Conservation (phyloP, 2,113 vertebrate genomes). For the Pogonocichla stellata region DNA sequence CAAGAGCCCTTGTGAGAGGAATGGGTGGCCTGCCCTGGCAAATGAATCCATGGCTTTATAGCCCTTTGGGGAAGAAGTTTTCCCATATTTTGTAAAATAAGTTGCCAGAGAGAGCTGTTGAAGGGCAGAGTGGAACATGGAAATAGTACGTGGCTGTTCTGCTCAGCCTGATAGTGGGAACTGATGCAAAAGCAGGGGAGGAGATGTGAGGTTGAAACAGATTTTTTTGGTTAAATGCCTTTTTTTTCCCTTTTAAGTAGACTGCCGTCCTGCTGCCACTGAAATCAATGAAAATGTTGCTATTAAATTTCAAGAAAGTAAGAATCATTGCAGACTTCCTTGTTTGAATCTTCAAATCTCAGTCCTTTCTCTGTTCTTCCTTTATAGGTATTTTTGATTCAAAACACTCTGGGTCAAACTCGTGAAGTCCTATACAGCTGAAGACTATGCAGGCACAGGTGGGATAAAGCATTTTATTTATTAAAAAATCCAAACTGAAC, state of each 20-base stretch:
- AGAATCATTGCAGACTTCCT: not conserved
- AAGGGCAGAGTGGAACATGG: not conserved
- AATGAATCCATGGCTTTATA: not conserved
- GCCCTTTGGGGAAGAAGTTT: conserved; percentile 1
- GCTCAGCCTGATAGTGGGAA: not conserved
- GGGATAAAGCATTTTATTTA: not conserved
- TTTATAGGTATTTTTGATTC: not conserved
- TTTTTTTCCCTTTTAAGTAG: not conserved
- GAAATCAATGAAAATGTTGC: not conserved
- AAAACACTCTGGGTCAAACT: not conserved
- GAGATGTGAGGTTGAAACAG: not conserved
- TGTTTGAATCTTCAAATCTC: not conserved
- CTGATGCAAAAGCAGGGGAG: not conserved
- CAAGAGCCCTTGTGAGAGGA: conserved; percentile 20
- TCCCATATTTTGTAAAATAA: not conserved
- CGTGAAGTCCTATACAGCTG: not conserved
- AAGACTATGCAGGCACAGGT: not conserved
- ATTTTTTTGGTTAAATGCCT: not conserved
- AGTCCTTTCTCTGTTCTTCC: not conserved
- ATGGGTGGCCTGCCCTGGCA: not conserved
- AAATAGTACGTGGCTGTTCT: not conserved
- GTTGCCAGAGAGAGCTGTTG: not conserved
- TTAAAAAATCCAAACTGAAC: not conserved
- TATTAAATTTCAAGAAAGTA: not conserved
- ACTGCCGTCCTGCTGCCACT: not conserved